phyloP scores from a whole-genome alignment of 1,140 invertebrate genomes.

The Colletes latitarsis region DNA sequence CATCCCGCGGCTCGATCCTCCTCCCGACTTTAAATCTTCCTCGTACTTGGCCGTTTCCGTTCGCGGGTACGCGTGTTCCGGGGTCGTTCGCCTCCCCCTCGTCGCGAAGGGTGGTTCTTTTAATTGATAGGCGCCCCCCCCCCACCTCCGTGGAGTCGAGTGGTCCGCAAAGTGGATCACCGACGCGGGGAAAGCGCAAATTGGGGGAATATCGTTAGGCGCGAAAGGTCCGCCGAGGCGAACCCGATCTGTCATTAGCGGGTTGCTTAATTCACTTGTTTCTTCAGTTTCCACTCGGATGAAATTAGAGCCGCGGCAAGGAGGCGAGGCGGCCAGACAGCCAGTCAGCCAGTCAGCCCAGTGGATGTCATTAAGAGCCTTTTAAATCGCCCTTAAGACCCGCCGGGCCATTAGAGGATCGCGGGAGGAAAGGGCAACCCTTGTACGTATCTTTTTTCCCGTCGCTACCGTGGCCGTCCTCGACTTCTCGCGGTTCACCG shows the following conservation, averaged over 20 bases:
- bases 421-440: slow-evolving; percentile 69
- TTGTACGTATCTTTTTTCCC: slow-evolving; percentile 71
- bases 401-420: slow-evolving; percentile 72
- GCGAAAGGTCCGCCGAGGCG: slow-evolving; percentile 34
- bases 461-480: slow-evolving; percentile 34
- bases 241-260: slow-evolving; percentile 77
- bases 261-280: slow-evolving; percentile 78
- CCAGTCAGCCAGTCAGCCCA: slow-evolving; percentile 44
- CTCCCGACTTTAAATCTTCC: not conserved
- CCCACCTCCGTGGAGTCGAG: not conserved
- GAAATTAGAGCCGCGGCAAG: slow-evolving; percentile 73
- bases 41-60: too few species aligned
- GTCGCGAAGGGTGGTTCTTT: slow-evolving; percentile 4
- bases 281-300: slow-evolving; percentile 78
- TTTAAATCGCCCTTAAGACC: slow-evolving; percentile 76
- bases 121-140: slow-evolving; percentile 18
- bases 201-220: slow-evolving; percentile 61
- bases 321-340: slow-evolving; percentile 11
- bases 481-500: slow-evolving; percentile 37
- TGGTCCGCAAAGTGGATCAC: slow-evolving; percentile 53
- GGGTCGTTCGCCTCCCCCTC: not conserved
- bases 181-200: slow-evolving; percentile 53
- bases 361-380: slow-evolving; percentile 78
- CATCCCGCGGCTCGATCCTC: slow-evolving; percentile 46
- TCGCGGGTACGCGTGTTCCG: too few species aligned